Evolutionary conservation across 2,113 vertebrate genomes (phyloP), one percentile per base, ranked within the genome.

Genomic region (Podocnemis expansa): DNA sequence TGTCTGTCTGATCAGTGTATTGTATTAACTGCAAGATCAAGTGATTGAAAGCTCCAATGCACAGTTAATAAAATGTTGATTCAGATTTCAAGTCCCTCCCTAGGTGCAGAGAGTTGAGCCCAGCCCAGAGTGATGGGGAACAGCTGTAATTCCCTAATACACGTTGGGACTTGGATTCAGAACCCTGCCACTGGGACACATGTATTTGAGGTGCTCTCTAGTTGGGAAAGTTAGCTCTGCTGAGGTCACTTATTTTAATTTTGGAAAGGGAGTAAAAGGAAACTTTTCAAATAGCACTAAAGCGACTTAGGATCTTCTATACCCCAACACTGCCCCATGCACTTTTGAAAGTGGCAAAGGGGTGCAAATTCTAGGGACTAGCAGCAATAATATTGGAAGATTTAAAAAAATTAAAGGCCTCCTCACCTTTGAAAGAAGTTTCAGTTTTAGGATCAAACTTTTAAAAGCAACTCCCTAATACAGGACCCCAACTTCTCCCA

Each of bases 1-100:
- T 5, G 3, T 8, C 87, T 43, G 11, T 70, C 80, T 78, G 56
- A 34, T 52, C 54, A 17, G 43, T 58, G 43, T 49, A 47, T 31
- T 43, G 78, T 49, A 70, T 80, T 70, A 58, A 43, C 3, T 81
- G 9, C 47, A 73, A 76, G 43, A 47, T 29, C 73, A 52, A 49
- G 34, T 2, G 17, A 55, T 76, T 73, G 70, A 81, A 56, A 24
- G 24, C 10, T 19, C 41, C 47, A 90, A 0, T 17, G 91, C 78
- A 13, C 13, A 21, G 56, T 9, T 41, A 55, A n/a, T 9, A 38
- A 88, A 75, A 75, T 17, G 8, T 54, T 75, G 82, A 52, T 24
- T 24, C 49, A 58, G 45, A 31, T 38, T 10, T 29, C 47, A 60
- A 17, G 0, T 7, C 3, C n/a, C 2, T 1, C 3, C 10, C 22